Conservation (phyloP, 2,888 invertebrate species). For the Cinara cedri region DNA sequence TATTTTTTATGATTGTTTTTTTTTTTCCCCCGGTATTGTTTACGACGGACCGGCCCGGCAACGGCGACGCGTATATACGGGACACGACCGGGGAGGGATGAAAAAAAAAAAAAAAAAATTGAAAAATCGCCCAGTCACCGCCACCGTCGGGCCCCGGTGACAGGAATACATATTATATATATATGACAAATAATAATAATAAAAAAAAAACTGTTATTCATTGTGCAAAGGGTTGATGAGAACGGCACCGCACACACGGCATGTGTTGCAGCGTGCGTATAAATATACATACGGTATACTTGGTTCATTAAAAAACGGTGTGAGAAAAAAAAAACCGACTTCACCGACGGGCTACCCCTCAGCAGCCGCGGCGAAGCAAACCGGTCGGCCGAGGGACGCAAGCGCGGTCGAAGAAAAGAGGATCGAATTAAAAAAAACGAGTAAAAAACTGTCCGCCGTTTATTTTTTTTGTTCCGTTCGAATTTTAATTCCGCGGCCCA, state of each 20-base stretch:
- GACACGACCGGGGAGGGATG: slow-evolving; percentile 29
- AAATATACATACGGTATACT: no score
- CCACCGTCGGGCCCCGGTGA: slow-evolving; percentile 12
- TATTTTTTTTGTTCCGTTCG: background rate
- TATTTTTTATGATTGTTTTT: no score
- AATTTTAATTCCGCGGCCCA: background rate
- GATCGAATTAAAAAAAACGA: slow-evolving; percentile 6
- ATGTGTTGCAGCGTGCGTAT: no score
- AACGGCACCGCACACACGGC: background rate
- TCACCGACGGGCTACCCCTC: background rate
- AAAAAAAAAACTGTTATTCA: slow-evolving; percentile 48
- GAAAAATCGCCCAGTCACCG: slow-evolving; percentile 50
- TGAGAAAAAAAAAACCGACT: slow-evolving; percentile 45
- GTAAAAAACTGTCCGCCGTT: background rate
- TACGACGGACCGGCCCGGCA: no score
- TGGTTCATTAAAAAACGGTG: slow-evolving; percentile 47
- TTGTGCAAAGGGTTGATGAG: slow-evolving; percentile 49
- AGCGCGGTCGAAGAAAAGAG: background rate
- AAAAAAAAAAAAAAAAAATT: no score
- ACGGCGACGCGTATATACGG: background rate
- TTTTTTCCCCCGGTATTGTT: slow-evolving; percentile 5
- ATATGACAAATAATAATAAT: slow-evolving; percentile 9
- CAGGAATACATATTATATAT: slow-evolving; percentile 1
- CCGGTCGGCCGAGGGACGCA: slow-evolving; percentile 30
- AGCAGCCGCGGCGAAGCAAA: background rate